Evolutionary conservation across 2,797 vertebrate genomes (phyloP), one percentile per base, ranked within the genome.

Genomic region (Notolepis coatsorum): DNA sequence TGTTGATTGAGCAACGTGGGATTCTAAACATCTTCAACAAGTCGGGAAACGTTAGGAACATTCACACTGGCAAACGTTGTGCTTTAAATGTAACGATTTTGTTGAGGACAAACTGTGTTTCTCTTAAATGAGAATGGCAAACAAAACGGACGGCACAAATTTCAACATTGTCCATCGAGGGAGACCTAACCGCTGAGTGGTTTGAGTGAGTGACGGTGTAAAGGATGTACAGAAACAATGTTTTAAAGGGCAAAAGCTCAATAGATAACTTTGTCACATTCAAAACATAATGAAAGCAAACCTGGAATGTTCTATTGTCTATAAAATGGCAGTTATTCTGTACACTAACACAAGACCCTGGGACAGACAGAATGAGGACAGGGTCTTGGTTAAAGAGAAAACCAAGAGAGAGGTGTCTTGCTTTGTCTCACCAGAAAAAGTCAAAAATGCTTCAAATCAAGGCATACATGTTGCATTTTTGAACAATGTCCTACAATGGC

Each of bases 251-350:
- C 85, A 61, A 70, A 64, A 65, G 62, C 68, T 76, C 37, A 69
- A 65, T 49, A 56, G 58, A 76, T 73, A 79, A 81, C 66, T 37
- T 55, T 43, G 25, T 66, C 54, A 64, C 62, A 66, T 66, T 62
- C 64, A 47, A 66, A 82, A 65, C 47, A 73, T 35, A 84, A 80
- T 79, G 50, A 68, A 89, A 84, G 45, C 50, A 82, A 89, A 90
- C 61, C 85, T 70, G 87, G 89, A 92, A 91, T 92, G 88, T 91
- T 71, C 76, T 86, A 84, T 75, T 38, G 81, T 76, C 89, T 90
- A 90, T 66, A 86, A 86, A 88, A 89, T 87, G 92, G 92, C 91
- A 92, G 92, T 91, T 77, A 84, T 71, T 85, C 62, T 65, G 67
- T 75, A 81, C 68, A 82, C 53, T 49, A 75, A 86, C 76, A 84